Percentiles rank a stretch among this genome's conserved stretches.
phyloP scores from a whole-genome alignment of 2,888 invertebrate genomes.

The Papilio demoleus region DNA sequence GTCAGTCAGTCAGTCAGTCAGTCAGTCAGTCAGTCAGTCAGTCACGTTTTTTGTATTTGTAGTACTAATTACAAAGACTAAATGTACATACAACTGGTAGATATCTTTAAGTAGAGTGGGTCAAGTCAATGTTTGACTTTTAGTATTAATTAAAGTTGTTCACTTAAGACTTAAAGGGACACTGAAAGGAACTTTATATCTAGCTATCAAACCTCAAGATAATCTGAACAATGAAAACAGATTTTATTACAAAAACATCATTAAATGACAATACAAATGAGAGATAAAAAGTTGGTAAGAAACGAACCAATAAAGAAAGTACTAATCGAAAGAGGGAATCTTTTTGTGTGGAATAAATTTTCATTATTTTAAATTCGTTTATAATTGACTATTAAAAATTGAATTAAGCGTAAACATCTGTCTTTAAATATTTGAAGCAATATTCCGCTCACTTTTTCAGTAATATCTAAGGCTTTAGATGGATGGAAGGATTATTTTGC shows the following conservation, averaged over 20 bases:
- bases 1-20: too few relatives aligned
- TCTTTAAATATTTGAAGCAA: too few relatives aligned
- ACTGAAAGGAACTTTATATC: conserved; percentile 31
- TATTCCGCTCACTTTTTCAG: too few relatives aligned
- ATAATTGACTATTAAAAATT: background rate
- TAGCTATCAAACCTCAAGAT: conserved; percentile 33
- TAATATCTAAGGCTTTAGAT: too few relatives aligned
- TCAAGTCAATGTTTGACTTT: conserved; percentile 10
- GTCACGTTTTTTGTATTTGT: too few relatives aligned
- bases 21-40: too few relatives aligned
- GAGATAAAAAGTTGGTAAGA: conserved; percentile 16
- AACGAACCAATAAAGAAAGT: conserved; percentile 11
- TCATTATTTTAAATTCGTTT: background rate
- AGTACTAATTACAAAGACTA: too few relatives aligned
- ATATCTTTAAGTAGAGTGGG: conserved; percentile 4
- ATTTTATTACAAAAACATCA: conserved; percentile 30
- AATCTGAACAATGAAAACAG: conserved; percentile 38
- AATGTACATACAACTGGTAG: too few relatives aligned
- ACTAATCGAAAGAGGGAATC: conserved; percentile 9
- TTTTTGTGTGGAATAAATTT: background rate
- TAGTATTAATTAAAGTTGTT: conserved; percentile 30
- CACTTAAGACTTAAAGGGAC: conserved; percentile 32
- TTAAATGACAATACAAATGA: conserved; percentile 33
- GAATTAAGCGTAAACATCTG: background rate
- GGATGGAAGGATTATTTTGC: too few relatives aligned